Evolutionary conservation across 2,888 invertebrate species (phyloP).

Genomic region (Pammene fasciana): DNA sequence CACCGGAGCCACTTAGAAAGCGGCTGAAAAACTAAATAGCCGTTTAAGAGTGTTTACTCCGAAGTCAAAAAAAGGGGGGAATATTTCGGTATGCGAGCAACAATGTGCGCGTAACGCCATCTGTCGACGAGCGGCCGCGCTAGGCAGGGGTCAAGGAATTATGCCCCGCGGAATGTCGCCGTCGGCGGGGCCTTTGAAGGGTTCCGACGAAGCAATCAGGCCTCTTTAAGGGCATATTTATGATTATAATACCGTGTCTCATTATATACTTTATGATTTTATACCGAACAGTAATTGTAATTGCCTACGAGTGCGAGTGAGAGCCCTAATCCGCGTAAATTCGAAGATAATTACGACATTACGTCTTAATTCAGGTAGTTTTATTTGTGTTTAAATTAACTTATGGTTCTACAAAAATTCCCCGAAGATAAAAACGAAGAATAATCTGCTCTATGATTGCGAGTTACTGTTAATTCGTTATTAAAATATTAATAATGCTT

Average conservation of each 20-base stretch:
- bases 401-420: constrained; percentile 10
- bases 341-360: constrained; percentile 37
- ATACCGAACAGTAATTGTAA: constrained; percentile 74
- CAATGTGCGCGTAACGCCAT: constrained; percentile 79
- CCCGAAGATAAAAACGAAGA: constrained; percentile 8
- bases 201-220: constrained; percentile 82
- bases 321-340: constrained; percentile 45
- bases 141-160: constrained; percentile 72
- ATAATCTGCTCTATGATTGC: constrained; percentile 16
- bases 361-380: constrained; percentile 28
- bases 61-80: constrained; percentile 68
- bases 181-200: constrained; percentile 79
- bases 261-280: constrained; percentile 81
- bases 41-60: constrained; percentile 77
- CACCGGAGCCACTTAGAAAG: constrained; percentile 76
- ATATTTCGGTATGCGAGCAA: constrained; percentile 67
- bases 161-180: constrained; percentile 73
- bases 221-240: constrained; percentile 82
- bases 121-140: constrained; percentile 74
- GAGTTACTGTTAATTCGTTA: neutral
- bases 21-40: constrained; percentile 79
- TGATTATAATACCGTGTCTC: constrained; percentile 82
- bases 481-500: neutral
- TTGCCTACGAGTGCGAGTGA: constrained; percentile 62
- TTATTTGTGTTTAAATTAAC: constrained; percentile 24